Percentiles rank a stretch among this genome's conserved stretches.
Evolutionary conservation across 2,113 vertebrate genomes (phyloP).

Genomic region (Lophius piscatorius): DNA sequence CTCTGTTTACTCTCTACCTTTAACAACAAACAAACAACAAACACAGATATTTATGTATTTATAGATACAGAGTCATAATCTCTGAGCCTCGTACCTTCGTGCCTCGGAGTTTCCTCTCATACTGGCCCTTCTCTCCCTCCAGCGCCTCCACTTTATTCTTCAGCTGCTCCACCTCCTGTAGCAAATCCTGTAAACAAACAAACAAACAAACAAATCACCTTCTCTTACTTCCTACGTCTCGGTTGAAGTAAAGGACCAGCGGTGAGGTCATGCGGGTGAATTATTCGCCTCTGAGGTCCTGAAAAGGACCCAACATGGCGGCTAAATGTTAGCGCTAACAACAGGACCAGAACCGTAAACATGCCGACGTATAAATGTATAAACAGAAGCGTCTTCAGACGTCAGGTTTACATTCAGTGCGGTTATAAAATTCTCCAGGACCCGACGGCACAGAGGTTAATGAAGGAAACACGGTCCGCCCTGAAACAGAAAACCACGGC

Average conservation of each 20-base stretch:
- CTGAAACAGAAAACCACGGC: slow-evolving; percentile 60
- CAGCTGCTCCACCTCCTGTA: slow-evolving; percentile 87
- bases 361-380: slow-evolving; percentile 32
- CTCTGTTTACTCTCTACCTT: no score
- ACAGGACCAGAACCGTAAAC: background rate
- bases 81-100: slow-evolving; percentile 85
- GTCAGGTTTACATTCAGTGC: slow-evolving; percentile 45
- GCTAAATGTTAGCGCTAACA: background rate
- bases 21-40: background rate
- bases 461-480: slow-evolving; percentile 43
- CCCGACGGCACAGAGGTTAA: slow-evolving; percentile 48
- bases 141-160: slow-evolving; percentile 92
- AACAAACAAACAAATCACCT: slow-evolving; percentile 19
- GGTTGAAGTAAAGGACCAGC: background rate
- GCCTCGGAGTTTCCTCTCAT: slow-evolving; percentile 91
- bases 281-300: background rate
- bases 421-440: slow-evolving; percentile 48
- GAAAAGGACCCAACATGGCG: background rate
- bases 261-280: background rate
- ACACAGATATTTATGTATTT: background rate
- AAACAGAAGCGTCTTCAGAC: slow-evolving; percentile 21
- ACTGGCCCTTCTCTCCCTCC: slow-evolving; percentile 91
- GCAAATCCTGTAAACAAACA: slow-evolving; percentile 81
- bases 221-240: background rate
- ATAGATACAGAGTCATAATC: no score